Conservation (phyloP, 2,888 invertebrate genomes). For the Spicauda simplicius region DNA sequence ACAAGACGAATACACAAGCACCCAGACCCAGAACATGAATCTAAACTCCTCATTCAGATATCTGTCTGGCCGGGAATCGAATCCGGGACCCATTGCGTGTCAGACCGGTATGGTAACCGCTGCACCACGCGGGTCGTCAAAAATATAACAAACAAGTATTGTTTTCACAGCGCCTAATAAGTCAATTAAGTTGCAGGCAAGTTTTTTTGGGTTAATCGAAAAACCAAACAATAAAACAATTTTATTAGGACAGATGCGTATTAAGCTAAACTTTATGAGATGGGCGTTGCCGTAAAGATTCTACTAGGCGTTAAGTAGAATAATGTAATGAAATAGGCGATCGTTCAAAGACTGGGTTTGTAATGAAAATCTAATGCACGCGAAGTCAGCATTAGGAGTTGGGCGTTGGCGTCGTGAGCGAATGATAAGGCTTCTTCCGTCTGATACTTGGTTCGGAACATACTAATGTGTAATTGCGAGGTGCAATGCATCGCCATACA, state of each 20-base stretch:
- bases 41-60: too few relatives aligned
- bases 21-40: too few relatives aligned
- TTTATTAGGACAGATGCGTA: not conserved
- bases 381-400: slow-evolving; percentile 80
- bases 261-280: slow-evolving; percentile 4
- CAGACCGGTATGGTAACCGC: too few relatives aligned
- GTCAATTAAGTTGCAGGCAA: not conserved
- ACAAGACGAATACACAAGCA: too few relatives aligned
- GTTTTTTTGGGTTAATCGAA: not conserved
- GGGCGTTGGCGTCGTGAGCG: slow-evolving; percentile 70
- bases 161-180: too few relatives aligned
- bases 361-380: slow-evolving; percentile 76
- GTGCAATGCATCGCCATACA: not conserved
- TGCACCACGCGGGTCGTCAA: too few relatives aligned
- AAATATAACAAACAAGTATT: too few relatives aligned
- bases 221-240: not conserved
- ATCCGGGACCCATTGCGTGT: too few relatives aligned
- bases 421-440: slow-evolving; percentile 51
- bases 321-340: slow-evolving; percentile 47
- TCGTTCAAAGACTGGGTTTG: slow-evolving; percentile 52
- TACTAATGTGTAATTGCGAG: slow-evolving; percentile 4
- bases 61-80: too few relatives aligned
- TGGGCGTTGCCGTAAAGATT: slow-evolving; percentile 15
- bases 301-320: slow-evolving; percentile 23
- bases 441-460: slow-evolving; percentile 14